Conservation (phyloP, 2,888 invertebrate species). For the Brenthis hecate region DNA sequence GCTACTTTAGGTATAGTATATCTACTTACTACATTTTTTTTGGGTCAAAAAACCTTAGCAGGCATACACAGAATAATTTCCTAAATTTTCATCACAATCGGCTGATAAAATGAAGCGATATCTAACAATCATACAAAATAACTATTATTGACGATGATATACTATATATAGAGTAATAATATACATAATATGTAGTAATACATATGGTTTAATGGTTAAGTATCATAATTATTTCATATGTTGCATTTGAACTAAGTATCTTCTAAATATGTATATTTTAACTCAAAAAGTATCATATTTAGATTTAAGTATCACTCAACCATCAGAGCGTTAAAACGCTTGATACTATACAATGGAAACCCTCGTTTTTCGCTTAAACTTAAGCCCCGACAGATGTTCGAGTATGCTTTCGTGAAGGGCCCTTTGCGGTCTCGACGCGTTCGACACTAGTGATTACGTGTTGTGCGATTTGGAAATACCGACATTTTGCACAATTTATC, state of each 20-base stretch:
- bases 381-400: slow-evolving; percentile 67
- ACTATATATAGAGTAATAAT: too few relatives aligned
- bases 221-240: too few relatives aligned
- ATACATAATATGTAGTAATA: too few relatives aligned
- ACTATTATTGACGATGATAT: too few relatives aligned
- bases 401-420: slow-evolving; percentile 59
- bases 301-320: slow-evolving; percentile 30
- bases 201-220: too few relatives aligned
- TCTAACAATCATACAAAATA: too few relatives aligned
- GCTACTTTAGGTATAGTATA: too few relatives aligned
- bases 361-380: slow-evolving; percentile 41
- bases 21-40: too few relatives aligned
- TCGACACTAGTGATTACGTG: slow-evolving; percentile 40
- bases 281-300: slow-evolving; percentile 12
- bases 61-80: too few relatives aligned
- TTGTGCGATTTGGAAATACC: slow-evolving; percentile 29
- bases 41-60: too few relatives aligned
- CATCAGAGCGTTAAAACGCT: slow-evolving; percentile 38
- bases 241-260: background rate
- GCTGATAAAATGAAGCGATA: too few relatives aligned
- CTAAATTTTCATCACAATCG: too few relatives aligned
- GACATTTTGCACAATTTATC: slow-evolving; percentile 5
- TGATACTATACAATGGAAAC: slow-evolving; percentile 35
- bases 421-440: slow-evolving; percentile 53
- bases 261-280: background rate